Conservation (phyloP, 1,140 invertebrate species). For the Leptinotarsa defecta region DNA sequence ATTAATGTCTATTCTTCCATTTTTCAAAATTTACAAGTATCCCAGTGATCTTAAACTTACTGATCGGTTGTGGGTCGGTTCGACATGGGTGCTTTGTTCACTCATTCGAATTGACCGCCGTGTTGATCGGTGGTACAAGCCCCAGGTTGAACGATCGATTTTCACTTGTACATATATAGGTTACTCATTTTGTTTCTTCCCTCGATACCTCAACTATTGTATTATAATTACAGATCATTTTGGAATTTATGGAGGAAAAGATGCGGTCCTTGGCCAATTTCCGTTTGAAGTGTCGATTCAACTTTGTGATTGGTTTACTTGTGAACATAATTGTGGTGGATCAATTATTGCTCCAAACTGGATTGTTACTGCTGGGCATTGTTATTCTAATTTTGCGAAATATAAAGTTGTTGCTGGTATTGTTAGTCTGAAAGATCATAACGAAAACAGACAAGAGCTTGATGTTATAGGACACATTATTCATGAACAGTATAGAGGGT, state of each 20-base stretch:
- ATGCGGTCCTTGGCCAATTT: constrained; percentile 49
- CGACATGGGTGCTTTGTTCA: no score
- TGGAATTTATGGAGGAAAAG: constrained; percentile 42
- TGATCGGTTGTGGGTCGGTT: no score
- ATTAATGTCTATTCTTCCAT: no score
- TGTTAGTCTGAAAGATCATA: constrained; percentile 42
- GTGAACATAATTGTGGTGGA: constrained; percentile 60
- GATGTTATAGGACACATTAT: constrained; percentile 39
- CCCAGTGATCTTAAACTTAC: no score
- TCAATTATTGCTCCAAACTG: constrained; percentile 57
- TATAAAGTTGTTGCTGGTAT: constrained; percentile 55
- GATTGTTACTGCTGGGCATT: constrained; percentile 64
- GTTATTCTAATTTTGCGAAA: constrained; percentile 41
- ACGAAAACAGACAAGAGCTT: constrained; percentile 55
- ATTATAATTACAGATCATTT: neutral
- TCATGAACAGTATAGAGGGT: no score
- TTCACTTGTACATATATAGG: no score
- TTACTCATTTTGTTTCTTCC: no score
- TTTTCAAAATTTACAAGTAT: no score
- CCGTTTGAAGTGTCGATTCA: constrained; percentile 58
- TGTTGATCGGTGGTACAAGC: no score
- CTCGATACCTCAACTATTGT: no score
- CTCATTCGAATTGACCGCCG: no score
- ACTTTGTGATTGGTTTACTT: constrained; percentile 37
- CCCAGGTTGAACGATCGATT: no score